Percentiles rank a stretch among this genome's conserved stretches.
Conservation (phyloP, 2,797 vertebrate species). For the Cynodonichthys magdalenae region DNA sequence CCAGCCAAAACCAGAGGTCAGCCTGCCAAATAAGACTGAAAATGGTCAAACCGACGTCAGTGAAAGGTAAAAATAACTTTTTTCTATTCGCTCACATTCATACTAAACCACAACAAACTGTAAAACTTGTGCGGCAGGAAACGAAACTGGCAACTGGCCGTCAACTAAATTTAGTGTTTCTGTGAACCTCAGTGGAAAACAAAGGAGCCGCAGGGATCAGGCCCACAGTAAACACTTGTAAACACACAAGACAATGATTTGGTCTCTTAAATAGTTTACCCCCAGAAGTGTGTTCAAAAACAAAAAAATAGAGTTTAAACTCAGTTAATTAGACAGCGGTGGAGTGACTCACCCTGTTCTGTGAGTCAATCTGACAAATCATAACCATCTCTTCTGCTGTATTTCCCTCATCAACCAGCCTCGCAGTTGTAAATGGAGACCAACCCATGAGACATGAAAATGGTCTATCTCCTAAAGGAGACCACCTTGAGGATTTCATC, state of each 20-base stretch:
- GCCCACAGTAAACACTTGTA: conserved; percentile 24
- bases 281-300: conserved; percentile 19
- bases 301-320: conserved; percentile 14
- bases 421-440: conserved; percentile 85
- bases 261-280: conserved; percentile 38
- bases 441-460: conserved; percentile 89
- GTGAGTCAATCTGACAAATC: conserved; percentile 41
- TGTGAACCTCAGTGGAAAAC: conserved; percentile 50
- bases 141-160: conserved; percentile 1
- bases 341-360: conserved; percentile 39
- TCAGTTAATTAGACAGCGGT: conserved; percentile 9
- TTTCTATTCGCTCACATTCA: conserved; percentile 2
- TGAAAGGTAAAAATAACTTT: conserved; percentile 68
- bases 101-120: conserved; percentile 37
- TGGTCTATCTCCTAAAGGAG: conserved; percentile 84
- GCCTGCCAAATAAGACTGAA: conserved; percentile 58
- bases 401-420: conserved; percentile 49
- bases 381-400: conserved; percentile 30
- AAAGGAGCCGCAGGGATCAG: conserved; percentile 12
- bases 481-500: conserved; percentile 81
- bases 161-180: conserved; percentile 26
- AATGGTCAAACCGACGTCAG: conserved; percentile 59
- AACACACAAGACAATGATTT: conserved; percentile 22
- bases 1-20: conserved; percentile 68
- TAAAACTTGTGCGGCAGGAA: conserved; percentile 31